Percentiles rank a stretch among this genome's conserved stretches.
Conservation (phyloP, 1,140 invertebrate genomes). For the Dreissena rostriformis region DNA sequence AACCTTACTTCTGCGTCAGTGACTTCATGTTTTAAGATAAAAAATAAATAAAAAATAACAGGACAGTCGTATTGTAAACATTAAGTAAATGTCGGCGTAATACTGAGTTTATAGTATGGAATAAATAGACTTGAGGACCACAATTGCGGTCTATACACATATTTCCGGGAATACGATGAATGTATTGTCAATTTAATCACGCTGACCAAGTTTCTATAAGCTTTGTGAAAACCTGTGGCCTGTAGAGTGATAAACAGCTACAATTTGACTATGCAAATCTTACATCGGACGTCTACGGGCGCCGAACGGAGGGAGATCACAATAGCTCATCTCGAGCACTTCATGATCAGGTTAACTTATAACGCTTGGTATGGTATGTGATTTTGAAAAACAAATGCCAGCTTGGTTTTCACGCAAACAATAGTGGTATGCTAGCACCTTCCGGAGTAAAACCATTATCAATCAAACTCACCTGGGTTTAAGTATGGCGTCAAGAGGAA, state of each 20-base stretch:
- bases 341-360: background rate
- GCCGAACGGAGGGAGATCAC: too few species aligned
- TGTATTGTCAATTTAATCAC: background rate
- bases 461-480: background rate
- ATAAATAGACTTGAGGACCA: background rate
- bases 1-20: conserved; percentile 7
- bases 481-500: conserved; percentile 23
- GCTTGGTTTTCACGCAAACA: background rate
- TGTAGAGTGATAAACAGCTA: too few species aligned
- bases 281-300: too few species aligned
- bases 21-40: background rate
- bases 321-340: too few species aligned
- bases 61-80: background rate
- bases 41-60: background rate
- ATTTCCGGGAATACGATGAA: background rate
- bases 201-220: background rate
- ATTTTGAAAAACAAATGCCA: background rate
- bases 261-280: too few species aligned
- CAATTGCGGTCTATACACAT: background rate
- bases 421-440: background rate
- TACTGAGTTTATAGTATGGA: background rate
- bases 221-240: background rate
- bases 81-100: too few species aligned
- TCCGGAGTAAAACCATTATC: background rate
- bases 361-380: background rate